A percentile compares a stretch with the other conserved stretches of the same genome.
These are phyloP conservation scores for Pangasius larnaudii DNA, from an alignment of 2,797 vertebrate genomes.

Conservation along the genomic window DNA sequence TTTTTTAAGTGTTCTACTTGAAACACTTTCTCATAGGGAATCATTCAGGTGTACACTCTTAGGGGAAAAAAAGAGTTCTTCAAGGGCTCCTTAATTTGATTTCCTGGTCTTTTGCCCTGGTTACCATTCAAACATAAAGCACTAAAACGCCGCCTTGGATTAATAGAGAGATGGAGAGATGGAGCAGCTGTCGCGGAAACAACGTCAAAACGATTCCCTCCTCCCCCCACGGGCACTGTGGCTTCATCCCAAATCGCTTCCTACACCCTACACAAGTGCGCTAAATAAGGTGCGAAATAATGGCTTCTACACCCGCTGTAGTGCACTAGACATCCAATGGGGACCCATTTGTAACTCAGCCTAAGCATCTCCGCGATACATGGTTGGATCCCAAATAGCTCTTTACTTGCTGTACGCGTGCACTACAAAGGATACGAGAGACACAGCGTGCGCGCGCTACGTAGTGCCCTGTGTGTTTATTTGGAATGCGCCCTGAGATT, in stretches of 20 bases:
- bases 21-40: background rate
- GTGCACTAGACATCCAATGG: slow-evolving; percentile 1
- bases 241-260: background rate
- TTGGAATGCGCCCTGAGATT: slow-evolving; percentile 43
- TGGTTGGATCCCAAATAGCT: slow-evolving; percentile 3
- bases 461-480: background rate
- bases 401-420: background rate
- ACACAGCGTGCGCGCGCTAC: background rate
- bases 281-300: background rate
- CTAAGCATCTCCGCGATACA: background rate
- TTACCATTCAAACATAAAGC: background rate
- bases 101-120: background rate
- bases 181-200: slow-evolving; percentile 50
- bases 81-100: background rate
- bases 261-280: background rate
- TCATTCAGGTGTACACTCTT: background rate
- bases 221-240: slow-evolving; percentile 40
- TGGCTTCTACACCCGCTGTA: background rate
- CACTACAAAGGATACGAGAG: background rate
- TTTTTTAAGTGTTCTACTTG: background rate
- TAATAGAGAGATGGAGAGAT: slow-evolving; percentile 35
- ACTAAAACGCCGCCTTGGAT: slow-evolving; percentile 17
- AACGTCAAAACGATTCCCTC: slow-evolving; percentile 45
- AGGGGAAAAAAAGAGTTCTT: background rate
- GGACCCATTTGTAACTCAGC: background rate